Evolutionary conservation across 1,140 invertebrate species (phyloP), one percentile per base, ranked within the genome.

Genomic region (Eueides isabella): DNA sequence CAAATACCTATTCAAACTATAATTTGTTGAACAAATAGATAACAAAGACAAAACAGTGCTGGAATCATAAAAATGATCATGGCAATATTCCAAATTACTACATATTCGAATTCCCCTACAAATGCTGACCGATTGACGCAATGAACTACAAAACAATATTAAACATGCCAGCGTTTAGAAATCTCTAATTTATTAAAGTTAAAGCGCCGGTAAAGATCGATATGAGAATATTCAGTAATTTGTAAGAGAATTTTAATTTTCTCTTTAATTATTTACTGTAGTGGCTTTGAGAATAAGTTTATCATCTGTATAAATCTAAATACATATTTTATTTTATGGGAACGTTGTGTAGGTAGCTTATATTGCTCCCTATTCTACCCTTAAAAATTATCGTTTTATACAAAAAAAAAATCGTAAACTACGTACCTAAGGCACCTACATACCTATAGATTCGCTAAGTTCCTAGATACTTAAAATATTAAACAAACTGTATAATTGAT

Each of bases 81-180:
- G 90, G 90, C 88, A 88, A 67, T 73, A 81, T 85, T 92, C 90
- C 90, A 92, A 90, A 88, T 86, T 82, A 80, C 82, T 77, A 79
- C 83, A 82, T 79, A 81, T 84, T 85, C 84, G 87, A 80, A 85
- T 83, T 85, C 76, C 71, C 74, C 71, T 74, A 79, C 73, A 67
- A 77, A 69, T 80, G 76, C 81, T 67, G 77, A 67, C 26, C 30
- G 69, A 87, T 86, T 88, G 83, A 91, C 84, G 87, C 79, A 89
- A 80, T 72, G 64, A 61, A 69, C 76, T 78, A 79, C 67, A 70
- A 63, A 67, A 44, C 14, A 61, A 41, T 55, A 31, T 67, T 63
- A 38, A 55, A 65, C 65, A 44, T 61, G 33, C 64, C 33, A 26
- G 28, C 61, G 61, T 35, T 44, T 28, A 71, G 41, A 63, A 71